These are phyloP conservation scores for Anthoscopus minutus DNA, from an alignment of 2,113 vertebrate genomes.

Conservation along the genomic window DNA sequence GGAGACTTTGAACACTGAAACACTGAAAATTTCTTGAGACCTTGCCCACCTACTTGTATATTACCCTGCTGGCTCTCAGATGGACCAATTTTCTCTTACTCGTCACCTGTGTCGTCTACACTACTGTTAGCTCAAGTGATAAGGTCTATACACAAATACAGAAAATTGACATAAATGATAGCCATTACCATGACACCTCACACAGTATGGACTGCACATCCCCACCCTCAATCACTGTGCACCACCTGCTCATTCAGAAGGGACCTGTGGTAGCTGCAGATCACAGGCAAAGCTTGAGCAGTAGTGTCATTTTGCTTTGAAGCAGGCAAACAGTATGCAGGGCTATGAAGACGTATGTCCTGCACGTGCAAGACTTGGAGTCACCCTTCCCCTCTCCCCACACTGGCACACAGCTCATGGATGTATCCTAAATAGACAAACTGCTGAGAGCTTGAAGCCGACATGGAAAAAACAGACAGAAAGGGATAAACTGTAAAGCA, in stretches of 20 bases:
- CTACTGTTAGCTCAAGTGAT: neutral
- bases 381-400: neutral
- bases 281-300: neutral
- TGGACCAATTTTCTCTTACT: rapidly evolving
- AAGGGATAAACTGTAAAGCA: neutral
- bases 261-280: neutral
- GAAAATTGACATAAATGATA: neutral
- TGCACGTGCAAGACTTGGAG: neutral
- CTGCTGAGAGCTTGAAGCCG: neutral
- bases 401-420: neutral
- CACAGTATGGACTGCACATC: neutral
- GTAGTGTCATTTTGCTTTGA: neutral
- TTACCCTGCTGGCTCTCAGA: neutral
- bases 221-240: neutral
- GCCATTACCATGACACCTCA: neutral
- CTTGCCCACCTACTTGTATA: too few species aligned
- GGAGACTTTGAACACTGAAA: neutral
- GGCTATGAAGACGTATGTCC: neutral
- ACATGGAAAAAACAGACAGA: neutral
- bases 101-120: neutral
- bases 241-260: neutral
- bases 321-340: neutral
- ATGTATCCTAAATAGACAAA: neutral
- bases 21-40: neutral
- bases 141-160: neutral